phyloP scores from a whole-genome alignment of 1,140 invertebrate species.

The Calosoma granatense region DNA sequence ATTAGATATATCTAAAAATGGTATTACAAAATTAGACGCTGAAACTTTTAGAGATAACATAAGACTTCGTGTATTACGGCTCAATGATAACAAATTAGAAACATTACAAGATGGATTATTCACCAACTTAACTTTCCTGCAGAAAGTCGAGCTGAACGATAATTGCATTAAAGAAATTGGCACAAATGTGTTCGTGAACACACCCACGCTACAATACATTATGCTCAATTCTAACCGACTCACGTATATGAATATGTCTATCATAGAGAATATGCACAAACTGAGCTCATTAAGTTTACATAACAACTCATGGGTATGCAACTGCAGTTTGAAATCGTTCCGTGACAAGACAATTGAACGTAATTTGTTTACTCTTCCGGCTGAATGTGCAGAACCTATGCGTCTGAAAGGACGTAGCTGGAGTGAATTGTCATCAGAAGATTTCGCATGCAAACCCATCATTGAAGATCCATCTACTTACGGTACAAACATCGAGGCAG shows the following conservation, averaged over 20 bases:
- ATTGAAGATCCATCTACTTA: slow-evolving; percentile 45
- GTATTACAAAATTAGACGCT: slow-evolving; percentile 53
- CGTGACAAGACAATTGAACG: slow-evolving; percentile 61
- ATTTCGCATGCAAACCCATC: slow-evolving; percentile 76
- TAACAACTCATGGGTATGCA: slow-evolving; percentile 81
- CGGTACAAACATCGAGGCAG: slow-evolving; percentile 41
- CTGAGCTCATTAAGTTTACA: slow-evolving; percentile 65
- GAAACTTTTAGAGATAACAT: slow-evolving; percentile 59
- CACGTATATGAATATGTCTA: slow-evolving; percentile 29
- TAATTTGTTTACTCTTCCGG: slow-evolving; percentile 53
- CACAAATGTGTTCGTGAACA: slow-evolving; percentile 57
- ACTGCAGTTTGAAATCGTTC: slow-evolving; percentile 71
- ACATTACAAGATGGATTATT: slow-evolving; percentile 65
- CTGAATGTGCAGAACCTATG: slow-evolving; percentile 56
- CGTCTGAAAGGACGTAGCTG: slow-evolving; percentile 54
- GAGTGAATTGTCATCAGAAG: slow-evolving; percentile 55
- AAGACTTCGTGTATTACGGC: slow-evolving; percentile 54
- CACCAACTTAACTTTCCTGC: slow-evolving; percentile 58
- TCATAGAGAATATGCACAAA: slow-evolving; percentile 41
- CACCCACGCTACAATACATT: slow-evolving; percentile 54
- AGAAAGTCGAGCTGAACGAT: slow-evolving; percentile 63
- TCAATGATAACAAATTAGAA: slow-evolving; percentile 64
- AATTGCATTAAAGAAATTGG: slow-evolving; percentile 61
- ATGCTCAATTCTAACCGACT: slow-evolving; percentile 63
- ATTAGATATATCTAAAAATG: slow-evolving; percentile 72